Base-by-base conservation (phyloP, 2,888 invertebrate species). In the Drosophila pullipes region DNA sequence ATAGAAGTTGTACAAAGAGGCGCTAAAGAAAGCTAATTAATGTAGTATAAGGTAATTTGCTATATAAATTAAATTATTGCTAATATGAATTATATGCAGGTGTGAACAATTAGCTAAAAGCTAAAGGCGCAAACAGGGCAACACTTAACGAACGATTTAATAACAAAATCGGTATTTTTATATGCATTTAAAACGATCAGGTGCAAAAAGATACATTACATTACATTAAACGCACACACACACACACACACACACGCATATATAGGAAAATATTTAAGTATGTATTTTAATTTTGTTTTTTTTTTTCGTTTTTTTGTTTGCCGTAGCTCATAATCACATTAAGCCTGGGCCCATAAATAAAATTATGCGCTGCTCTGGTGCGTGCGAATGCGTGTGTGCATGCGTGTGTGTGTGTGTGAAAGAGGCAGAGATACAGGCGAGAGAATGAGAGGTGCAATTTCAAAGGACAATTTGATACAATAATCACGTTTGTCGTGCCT, bases 381-480 rank as follows among this genome's bases (percentile, higher is more conserved):
- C 58, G 54, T 57, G 54, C 16, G 35, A 6, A 47, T 44, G 44
- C n/a, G 44, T 44, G 22, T 44, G n/a, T 44, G 44, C 3, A 22
- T 22, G 44, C 10, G 44, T 44, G 22, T 11, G 44, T n/a, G 50
- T 18, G 28, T 5, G 50, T 3, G 11, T 18, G 28, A 10, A n/a
- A 35, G 31, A 16, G 47, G 35, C n/a, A 33, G 57, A 47, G 25
- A 47, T 55, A 52, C 18, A 30, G n/a, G 22, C 49, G 31, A 25
- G 44, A 49, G 39, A 53, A 28, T 50, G 22, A 53, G 49, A 35
- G 73, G 64, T 69, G 78, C 62, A 58, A 79, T 88, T 69, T 88
- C 86, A 85, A 85, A 85, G 86, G 84, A 90, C 83, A 88, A 85
- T 90, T 83, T 90, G 77, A 85, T 83, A 85, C 83, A 88, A 86